Evolutionary conservation across 2,888 invertebrate genomes (phyloP).

Genomic region (Eubasilissa splendida): DNA sequence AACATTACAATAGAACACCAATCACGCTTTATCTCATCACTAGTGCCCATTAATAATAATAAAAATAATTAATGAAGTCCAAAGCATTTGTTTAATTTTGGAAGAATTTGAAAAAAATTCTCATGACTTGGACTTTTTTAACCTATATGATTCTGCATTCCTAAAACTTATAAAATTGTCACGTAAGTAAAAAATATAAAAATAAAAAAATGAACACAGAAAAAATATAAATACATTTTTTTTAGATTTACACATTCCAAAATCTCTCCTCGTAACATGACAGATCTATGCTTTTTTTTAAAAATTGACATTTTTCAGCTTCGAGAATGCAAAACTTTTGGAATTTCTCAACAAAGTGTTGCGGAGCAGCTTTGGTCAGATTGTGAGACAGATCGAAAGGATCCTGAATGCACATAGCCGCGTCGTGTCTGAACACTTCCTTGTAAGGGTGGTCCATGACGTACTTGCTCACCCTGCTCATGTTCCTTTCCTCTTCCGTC

Average conservation of each 20-base stretch:
- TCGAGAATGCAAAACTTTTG: constrained; percentile 60
- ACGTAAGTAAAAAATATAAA: neutral
- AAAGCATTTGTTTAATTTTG: too few species aligned
- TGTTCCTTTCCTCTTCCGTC: neutral
- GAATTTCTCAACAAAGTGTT: constrained; percentile 61
- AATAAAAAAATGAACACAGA: neutral
- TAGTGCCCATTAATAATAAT: too few species aligned
- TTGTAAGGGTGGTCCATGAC: constrained; percentile 56
- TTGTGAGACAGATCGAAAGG: constrained; percentile 71
- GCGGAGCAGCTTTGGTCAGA: constrained; percentile 65
- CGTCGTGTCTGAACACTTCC: constrained; percentile 64
- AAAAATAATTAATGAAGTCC: too few species aligned
- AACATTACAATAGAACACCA: too few species aligned
- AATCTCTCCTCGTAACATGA: constrained; percentile 24
- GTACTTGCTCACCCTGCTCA: constrained; percentile 15
- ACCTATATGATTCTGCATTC: neutral
- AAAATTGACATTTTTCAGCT: constrained; percentile 23
- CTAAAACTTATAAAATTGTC: neutral
- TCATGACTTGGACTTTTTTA: neutral
- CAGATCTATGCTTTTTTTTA: neutral
- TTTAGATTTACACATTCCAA: constrained; percentile 21
- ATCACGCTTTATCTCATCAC: too few species aligned
- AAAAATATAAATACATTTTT: neutral
- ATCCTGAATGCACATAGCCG: constrained; percentile 70
- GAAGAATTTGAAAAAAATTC: neutral